Evolutionary conservation across 2,797 vertebrate genomes (phyloP).

Genomic region (Dromococcyx pavoninus): DNA sequence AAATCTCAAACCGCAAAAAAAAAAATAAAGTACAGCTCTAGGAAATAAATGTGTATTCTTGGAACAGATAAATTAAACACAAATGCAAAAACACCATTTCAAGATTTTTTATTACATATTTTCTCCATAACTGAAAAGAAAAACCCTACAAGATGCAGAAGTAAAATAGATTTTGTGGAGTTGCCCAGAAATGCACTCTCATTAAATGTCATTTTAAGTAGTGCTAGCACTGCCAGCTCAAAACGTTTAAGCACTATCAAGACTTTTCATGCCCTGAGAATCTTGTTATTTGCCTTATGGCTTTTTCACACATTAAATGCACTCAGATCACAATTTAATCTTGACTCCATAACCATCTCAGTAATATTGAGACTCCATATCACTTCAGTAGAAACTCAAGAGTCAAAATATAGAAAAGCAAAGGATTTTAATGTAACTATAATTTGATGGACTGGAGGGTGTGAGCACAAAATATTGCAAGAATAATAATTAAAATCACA

Average conservation of each 20-base stretch:
- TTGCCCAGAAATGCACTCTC: conserved; percentile 51
- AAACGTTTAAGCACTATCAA: conserved; percentile 30
- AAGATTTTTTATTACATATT: background rate
- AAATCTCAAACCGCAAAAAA: background rate
- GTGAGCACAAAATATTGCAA: background rate
- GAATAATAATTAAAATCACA: conserved; percentile 37
- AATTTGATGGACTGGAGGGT: background rate
- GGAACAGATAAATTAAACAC: conserved; percentile 12
- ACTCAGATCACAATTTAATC: conserved; percentile 48
- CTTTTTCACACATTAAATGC: conserved; percentile 55
- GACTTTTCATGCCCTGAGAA: conserved; percentile 54
- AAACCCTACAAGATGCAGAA: background rate
- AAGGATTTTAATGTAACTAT: background rate
- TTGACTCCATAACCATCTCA: background rate
- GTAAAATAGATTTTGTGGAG: conserved; percentile 36
- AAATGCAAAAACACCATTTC: background rate
- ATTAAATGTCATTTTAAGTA: conserved; percentile 57
- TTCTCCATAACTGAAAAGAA: conserved; percentile 6
- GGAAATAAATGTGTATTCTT: background rate
- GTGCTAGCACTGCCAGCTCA: conserved; percentile 23
- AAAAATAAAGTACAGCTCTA: background rate
- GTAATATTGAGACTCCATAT: background rate
- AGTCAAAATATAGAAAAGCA: background rate
- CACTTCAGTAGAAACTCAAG: background rate
- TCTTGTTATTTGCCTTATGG: conserved; percentile 58